phyloP scores from a whole-genome alignment of 2,797 vertebrate genomes.

The Champsocephalus esox region DNA sequence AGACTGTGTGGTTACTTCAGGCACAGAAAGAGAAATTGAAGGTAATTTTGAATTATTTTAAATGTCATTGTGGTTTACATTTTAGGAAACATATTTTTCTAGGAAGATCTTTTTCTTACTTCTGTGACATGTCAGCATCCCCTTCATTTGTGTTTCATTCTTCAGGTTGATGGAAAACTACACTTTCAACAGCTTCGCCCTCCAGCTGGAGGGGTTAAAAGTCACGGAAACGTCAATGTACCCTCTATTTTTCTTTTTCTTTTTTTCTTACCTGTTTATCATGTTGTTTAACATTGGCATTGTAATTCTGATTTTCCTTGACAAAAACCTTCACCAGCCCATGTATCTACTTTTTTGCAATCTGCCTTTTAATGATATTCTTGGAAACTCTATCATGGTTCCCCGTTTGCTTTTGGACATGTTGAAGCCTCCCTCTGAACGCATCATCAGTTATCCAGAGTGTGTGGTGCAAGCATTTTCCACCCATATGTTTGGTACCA shows the following conservation, averaged over 20 bases:
- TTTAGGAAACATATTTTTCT: too few relatives aligned
- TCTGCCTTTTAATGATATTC: not conserved
- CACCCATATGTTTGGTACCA: not conserved
- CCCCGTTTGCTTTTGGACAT: constrained; percentile 2
- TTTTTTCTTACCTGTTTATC: not conserved
- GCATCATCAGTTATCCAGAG: constrained; percentile 1
- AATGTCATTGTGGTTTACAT: too few relatives aligned
- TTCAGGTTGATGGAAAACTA: too few relatives aligned
- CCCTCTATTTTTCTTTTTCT: not conserved
- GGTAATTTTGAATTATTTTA: too few relatives aligned
- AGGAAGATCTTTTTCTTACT: too few relatives aligned
- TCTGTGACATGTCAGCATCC: not conserved
- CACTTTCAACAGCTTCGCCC: too few relatives aligned
- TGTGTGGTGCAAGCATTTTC: constrained; percentile 3
- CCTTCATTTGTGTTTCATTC: too few relatives aligned
- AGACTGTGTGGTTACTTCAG: too few relatives aligned
- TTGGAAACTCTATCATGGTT: constrained; percentile 3
- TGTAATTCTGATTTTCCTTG: not conserved
- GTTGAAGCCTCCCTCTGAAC: not conserved
- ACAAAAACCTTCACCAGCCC: constrained; percentile 5
- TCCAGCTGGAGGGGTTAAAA: not conserved
- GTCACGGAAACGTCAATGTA: not conserved
- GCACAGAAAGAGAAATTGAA: too few relatives aligned
- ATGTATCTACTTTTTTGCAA: constrained; percentile 14
- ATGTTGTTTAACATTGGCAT: not conserved